These are phyloP conservation scores for Mixornis gularis DNA, from an alignment of 2,113 vertebrate genomes.

Conservation along the genomic window DNA sequence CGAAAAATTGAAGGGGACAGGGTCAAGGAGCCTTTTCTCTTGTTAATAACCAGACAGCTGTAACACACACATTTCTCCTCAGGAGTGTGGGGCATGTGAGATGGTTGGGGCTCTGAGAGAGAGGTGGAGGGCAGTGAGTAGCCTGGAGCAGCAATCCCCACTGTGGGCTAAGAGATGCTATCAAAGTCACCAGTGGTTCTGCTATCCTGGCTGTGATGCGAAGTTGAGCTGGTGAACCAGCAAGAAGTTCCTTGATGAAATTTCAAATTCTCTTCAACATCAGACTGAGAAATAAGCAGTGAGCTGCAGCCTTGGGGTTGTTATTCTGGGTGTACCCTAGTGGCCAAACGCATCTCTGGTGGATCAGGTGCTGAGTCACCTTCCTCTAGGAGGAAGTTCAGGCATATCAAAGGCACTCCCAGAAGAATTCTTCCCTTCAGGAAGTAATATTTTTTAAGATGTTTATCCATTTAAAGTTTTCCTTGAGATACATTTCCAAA, in stretches of 20 bases:
- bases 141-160: not conserved
- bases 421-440: not conserved
- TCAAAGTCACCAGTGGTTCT: not conserved
- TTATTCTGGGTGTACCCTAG: not conserved
- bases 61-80: accelerated
- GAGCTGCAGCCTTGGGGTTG: not conserved
- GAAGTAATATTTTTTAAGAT: not conserved
- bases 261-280: not conserved
- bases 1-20: not conserved
- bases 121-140: not conserved
- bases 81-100: not conserved
- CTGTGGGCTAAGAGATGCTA: not conserved
- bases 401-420: not conserved
- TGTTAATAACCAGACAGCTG: not conserved
- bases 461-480: not conserved
- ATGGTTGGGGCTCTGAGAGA: not conserved
- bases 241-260: not conserved
- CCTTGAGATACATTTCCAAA: not conserved
- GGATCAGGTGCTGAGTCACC: not conserved
- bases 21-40: not conserved
- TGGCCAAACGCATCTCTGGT: not conserved
- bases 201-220: not conserved
- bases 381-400: not conserved
- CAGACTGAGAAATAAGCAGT: not conserved
- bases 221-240: not conserved